Base-by-base conservation (phyloP, 1,140 invertebrate genomes). In the Drosophila bocqueti region DNA sequence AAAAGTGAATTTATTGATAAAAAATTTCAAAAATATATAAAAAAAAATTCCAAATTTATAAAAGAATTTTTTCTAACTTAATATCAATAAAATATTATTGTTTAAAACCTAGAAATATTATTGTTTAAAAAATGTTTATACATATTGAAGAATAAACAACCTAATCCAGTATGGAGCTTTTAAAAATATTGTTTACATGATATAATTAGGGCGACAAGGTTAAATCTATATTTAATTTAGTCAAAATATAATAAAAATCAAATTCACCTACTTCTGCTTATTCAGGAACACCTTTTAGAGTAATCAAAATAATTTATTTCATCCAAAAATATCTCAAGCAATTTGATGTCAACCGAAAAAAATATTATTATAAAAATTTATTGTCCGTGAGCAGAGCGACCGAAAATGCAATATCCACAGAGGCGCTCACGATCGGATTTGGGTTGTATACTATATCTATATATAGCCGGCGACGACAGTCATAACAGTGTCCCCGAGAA, bases 361-460 rank as follows among this genome's bases (percentile, higher is more conserved):
- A 73, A 72, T 60, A 73, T 72, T 60, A 72, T 43, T 60, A 57
- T 57, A 59, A 13, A 71, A 72, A 71, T 72, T 59, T 59, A 71
- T 49, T 71, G 36, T 72, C 68, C 55, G 72, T 46, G 58, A 57
- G 36, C 54, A 5, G 21, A 45, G 49, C 43, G 71, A 59, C 42
- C 5, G 40, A 76, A 60, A 77, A 60, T 68, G 64, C 63, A 67
- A 77, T 77, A 77, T 77, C 63, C 58, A 57, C 54, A 72, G 43
- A 77, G 42, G 21, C 55, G 57, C 75, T 61, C 55, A 68, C 52
- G 67, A 73, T 72, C 54, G 11, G 67, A 73, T 72, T 73, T 72
- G 69, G 69, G 43, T n/a, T 57, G 66, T 60, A 43, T 71, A 62
- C 45, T 76, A 67, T 49, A 46, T 45, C 63, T 77, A 69, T 69